phyloP scores from a whole-genome alignment of 2,888 invertebrate species.

The Apoda limacodes region DNA sequence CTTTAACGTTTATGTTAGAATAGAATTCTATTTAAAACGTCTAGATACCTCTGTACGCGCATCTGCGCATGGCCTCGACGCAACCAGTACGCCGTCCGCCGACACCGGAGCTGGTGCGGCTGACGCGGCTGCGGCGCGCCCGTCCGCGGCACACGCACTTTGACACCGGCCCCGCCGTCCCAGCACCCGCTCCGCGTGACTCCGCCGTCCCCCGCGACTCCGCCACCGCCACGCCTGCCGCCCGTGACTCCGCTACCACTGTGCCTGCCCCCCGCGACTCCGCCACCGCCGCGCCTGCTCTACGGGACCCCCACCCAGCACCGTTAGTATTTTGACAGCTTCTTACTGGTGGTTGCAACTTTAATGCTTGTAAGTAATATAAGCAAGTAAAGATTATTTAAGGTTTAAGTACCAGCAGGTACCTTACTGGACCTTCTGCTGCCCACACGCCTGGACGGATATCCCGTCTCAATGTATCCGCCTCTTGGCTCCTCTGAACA shows the following conservation, averaged over 20 bases:
- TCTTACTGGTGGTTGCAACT: no score
- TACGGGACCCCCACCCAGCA: neutral
- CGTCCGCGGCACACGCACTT: slow-evolving; percentile 74
- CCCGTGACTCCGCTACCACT: no score
- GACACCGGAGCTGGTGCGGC: slow-evolving; percentile 63
- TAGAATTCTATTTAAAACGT: no score
- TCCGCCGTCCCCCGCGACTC: neutral
- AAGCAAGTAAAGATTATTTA: no score
- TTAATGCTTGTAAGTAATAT: no score
- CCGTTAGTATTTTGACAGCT: no score
- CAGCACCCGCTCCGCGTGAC: slow-evolving; percentile 7
- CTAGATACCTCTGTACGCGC: slow-evolving; percentile 79
- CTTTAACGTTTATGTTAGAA: no score
- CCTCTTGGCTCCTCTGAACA: no score
- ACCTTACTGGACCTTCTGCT: no score
- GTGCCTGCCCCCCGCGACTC: neutral
- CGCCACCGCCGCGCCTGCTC: neutral
- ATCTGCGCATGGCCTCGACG: slow-evolving; percentile 72
- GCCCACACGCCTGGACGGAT: no score
- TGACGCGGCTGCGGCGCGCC: slow-evolving; percentile 37
- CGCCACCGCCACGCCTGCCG: slow-evolving; percentile 1
- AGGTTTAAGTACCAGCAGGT: no score
- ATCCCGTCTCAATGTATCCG: no score
- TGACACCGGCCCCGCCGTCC: slow-evolving; percentile 15
- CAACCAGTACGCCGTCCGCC: slow-evolving; percentile 65